Evolutionary conservation across 2,797 vertebrate species (phyloP).

Genomic region (Malurus leucopterus): DNA sequence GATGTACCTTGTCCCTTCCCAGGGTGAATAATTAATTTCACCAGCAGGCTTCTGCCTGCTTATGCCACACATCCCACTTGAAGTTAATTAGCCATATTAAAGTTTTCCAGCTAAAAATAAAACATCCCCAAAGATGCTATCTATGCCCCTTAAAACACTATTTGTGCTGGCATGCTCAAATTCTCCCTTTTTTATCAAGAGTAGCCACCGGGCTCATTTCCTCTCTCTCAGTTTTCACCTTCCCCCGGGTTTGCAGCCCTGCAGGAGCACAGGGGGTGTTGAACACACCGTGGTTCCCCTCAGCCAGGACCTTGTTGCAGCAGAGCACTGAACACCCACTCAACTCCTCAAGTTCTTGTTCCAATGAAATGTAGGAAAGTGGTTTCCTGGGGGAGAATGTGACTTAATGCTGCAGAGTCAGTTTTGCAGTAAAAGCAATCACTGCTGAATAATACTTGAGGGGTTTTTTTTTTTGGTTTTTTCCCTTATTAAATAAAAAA

Average conservation of each 20-base stretch:
- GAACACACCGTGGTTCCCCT: neutral
- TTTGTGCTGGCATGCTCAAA: constrained; percentile 11
- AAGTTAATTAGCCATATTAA: constrained; percentile 11
- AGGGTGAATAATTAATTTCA: constrained; percentile 50
- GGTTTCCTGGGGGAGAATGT: neutral
- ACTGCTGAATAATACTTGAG: neutral
- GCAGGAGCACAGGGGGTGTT: neutral
- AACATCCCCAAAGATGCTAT: constrained; percentile 3
- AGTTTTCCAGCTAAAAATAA: constrained; percentile 40
- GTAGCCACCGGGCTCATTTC: neutral
- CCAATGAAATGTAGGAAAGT: neutral
- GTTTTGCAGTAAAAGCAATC: neutral
- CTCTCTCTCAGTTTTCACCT: neutral
- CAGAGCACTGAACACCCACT: neutral
- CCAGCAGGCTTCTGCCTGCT: constrained; percentile 35
- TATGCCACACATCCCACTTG: neutral
- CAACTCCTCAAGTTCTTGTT: neutral
- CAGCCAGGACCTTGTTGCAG: neutral
- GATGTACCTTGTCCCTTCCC: constrained; percentile 13
- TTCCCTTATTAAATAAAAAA: neutral
- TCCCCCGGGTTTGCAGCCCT: neutral
- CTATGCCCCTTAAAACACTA: neutral
- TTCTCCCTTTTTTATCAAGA: neutral
- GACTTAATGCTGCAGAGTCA: neutral
- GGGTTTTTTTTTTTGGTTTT: rapidly evolving